These are phyloP conservation scores for Pangasius sanitwongsei DNA, from an alignment of 2,797 vertebrate genomes.

Conservation along the genomic window DNA sequence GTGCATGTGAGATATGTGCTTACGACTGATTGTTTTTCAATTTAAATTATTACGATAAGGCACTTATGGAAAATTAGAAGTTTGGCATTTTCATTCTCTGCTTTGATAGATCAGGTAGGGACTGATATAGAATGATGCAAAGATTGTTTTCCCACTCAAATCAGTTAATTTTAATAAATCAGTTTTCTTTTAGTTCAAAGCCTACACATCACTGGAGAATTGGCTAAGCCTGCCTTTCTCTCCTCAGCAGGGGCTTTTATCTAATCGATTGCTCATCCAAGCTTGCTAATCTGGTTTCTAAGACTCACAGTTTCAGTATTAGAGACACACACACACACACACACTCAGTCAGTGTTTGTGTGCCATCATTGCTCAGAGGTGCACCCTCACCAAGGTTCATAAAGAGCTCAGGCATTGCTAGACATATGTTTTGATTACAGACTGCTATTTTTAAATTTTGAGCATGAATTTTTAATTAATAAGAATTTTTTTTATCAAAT, in stretches of 20 bases:
- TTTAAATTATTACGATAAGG: background rate
- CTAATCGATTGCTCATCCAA: conserved; percentile 46
- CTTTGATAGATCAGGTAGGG: background rate
- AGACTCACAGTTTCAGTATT: conserved; percentile 39
- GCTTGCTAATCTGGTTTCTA: conserved; percentile 47
- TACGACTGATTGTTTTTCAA: background rate
- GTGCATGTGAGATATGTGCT: background rate
- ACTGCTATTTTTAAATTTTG: conserved; percentile 9
- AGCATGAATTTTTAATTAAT: background rate
- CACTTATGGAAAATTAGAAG: background rate
- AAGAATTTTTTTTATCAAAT: background rate
- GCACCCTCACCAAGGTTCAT: conserved; percentile 16
- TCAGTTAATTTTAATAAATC: conserved; percentile 44
- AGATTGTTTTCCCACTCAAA: conserved; percentile 23
- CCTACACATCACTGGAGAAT: conserved; percentile 34
- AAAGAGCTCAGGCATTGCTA: conserved; percentile 22
- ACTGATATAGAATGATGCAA: conserved; percentile 15
- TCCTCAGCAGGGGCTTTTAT: conserved; percentile 46
- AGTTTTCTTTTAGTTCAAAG: conserved; percentile 42
- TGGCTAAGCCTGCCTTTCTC: conserved; percentile 21
- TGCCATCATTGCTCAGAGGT: conserved; percentile 24
- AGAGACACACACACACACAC: conserved; percentile 12
- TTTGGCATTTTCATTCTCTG: background rate
- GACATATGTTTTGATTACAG: conserved; percentile 36
- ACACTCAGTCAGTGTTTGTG: background rate